Evolutionary conservation across 2,113 vertebrate genomes (phyloP), one percentile per base, ranked within the genome.

Genomic region (Vicugna pacos): DNA sequence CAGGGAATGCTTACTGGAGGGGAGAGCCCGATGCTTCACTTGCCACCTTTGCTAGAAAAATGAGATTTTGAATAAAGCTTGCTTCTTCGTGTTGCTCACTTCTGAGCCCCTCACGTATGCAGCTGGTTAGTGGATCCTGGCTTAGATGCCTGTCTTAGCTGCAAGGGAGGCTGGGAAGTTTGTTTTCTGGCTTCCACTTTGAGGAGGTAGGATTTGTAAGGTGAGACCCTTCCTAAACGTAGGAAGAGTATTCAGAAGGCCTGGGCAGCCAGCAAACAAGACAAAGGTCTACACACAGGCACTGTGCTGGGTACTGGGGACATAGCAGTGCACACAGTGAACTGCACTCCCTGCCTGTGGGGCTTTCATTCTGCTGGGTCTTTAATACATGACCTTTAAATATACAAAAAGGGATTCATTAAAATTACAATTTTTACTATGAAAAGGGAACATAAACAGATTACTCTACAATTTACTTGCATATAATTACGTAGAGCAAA

Each of bases 401-500:
- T 60, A n/a, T 65, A 89, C 46, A 83, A 82, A 64, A 60, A 26
- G 42, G 60, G 56, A 84, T 35, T 48, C 46, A 60, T 92, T 95
- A 87, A 89, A 76, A 69, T 58, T 28, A 91, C 22, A 22, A 28
- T 76, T 77, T 89, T 15, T 89, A 60, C 42, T 60, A 30, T 17
- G 62, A 96, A 92, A 69, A n/a, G 79, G 89, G 67, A 92, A 67
- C 60, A 77, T 56, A 77, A 2, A 86, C 12, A 79, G 24, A 60
- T 89, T 50, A 32, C 9, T 38, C 22, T 91, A 88, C 0, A 38
- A 65, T 87, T 89, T 65, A 35, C 24, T 67, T 83, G 64, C 46
- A n/a, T 48, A 28, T 79, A 79, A 79, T 76, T 73, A 70, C 8
- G 77, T 42, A 42, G 0, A 86, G 56, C 30, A 73, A 87, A 48